These are phyloP conservation scores for Stenoptilia bipunctidactyla DNA, from an alignment of 2,888 invertebrate species.

Conservation along the genomic window DNA sequence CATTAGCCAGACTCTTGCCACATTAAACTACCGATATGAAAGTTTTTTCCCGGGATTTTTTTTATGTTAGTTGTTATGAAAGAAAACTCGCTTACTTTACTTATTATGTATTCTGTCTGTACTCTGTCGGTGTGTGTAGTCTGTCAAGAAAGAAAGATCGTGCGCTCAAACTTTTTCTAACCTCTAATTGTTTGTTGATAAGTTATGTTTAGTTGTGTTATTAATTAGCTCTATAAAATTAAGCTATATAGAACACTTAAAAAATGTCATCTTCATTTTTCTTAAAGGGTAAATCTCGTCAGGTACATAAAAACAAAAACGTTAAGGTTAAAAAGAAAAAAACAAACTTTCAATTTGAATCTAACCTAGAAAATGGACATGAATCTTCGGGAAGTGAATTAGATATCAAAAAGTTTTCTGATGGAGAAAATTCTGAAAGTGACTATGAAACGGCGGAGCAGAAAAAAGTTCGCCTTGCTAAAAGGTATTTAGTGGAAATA, in stretches of 20 bases:
- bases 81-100: no score
- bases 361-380: slow-evolving; percentile 65
- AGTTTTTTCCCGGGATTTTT: no score
- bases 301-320: slow-evolving; percentile 66
- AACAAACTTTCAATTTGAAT: slow-evolving; percentile 37
- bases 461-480: slow-evolving; percentile 90
- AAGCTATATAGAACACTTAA: background rate
- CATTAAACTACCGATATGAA: no score
- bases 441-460: slow-evolving; percentile 89
- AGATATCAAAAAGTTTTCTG: slow-evolving; percentile 70
- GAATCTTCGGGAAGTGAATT: slow-evolving; percentile 77
- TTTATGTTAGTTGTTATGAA: no score
- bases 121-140: no score
- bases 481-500: slow-evolving; percentile 89
- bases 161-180: no score
- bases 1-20: no score
- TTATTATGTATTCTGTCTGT: no score
- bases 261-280: slow-evolving; percentile 73
- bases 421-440: slow-evolving; percentile 65
- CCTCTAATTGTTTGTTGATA: no score
- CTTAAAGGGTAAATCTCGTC: slow-evolving; percentile 70
- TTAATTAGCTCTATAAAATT: no score
- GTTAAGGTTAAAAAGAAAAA: slow-evolving; percentile 50
- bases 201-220: no score
- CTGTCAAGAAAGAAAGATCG: no score